Evolutionary conservation across 2,888 invertebrate species (phyloP).

Genomic region (Elgonia sp.): DNA sequence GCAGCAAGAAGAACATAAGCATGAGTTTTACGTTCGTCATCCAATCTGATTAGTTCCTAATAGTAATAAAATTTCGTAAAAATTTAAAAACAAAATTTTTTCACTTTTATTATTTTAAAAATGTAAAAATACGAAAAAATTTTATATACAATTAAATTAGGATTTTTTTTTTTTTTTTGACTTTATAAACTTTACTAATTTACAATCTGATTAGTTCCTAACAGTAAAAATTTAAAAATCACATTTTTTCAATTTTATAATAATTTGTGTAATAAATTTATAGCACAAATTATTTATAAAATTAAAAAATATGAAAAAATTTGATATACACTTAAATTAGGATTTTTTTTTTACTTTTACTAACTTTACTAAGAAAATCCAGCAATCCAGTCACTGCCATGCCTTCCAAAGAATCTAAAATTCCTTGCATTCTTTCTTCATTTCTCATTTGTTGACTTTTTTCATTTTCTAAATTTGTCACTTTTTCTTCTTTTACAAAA

Average conservation of each 20-base stretch:
- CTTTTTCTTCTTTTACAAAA: constrained; percentile 70
- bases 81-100: not conserved
- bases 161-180: too few species aligned
- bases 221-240: too few species aligned
- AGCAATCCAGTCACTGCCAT: constrained; percentile 91
- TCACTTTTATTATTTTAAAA: too few species aligned
- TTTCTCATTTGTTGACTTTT: constrained; percentile 81
- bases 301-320: too few species aligned
- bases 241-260: too few species aligned
- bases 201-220: constrained; percentile 88
- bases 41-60: constrained; percentile 91
- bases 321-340: too few species aligned
- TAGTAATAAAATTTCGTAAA: constrained; percentile 13
- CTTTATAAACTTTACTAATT: too few species aligned
- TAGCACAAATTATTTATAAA: too few species aligned
- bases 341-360: too few species aligned
- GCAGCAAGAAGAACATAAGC: constrained; percentile 93
- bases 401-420: constrained; percentile 92
- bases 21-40: constrained; percentile 93
- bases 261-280: too few species aligned
- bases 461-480: constrained; percentile 73
- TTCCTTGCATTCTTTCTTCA: constrained; percentile 89
- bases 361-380: constrained; percentile 89
- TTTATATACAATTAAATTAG: too few species aligned
- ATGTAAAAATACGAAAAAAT: too few species aligned